phyloP scores from a whole-genome alignment of 2,888 invertebrate species.

The Chrysomela aeneicollis region DNA sequence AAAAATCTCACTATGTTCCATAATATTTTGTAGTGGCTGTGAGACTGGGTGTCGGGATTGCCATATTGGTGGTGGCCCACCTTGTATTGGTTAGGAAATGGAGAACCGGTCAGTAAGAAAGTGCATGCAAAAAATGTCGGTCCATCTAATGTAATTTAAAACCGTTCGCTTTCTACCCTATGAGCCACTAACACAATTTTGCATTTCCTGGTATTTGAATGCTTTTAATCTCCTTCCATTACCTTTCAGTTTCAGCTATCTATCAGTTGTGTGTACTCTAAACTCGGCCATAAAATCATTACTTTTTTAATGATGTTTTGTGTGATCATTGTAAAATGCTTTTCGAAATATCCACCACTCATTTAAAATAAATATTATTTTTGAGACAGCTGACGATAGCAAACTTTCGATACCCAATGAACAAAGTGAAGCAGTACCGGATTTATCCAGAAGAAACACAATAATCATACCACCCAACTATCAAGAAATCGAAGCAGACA shows the following conservation, averaged over 20 bases:
- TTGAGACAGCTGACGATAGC: conserved; percentile 38
- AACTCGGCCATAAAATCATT: neutral
- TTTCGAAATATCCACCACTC: neutral
- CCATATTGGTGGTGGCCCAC: conserved; percentile 84
- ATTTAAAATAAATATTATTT: conserved; percentile 19
- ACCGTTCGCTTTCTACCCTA: conserved; percentile 28
- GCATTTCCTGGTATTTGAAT: conserved; percentile 59
- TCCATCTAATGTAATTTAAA: conserved; percentile 18
- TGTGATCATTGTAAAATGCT: neutral
- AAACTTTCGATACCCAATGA: conserved; percentile 29
- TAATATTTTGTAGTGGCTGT: conserved; percentile 82
- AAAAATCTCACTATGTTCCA: conserved; percentile 46
- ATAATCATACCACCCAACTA: conserved; percentile 60
- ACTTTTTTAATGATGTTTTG: conserved; percentile 1
- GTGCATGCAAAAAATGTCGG: conserved; percentile 45
- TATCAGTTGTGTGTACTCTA: conserved; percentile 29
- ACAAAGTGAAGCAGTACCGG: conserved; percentile 46
- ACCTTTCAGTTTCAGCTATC: conserved; percentile 6
- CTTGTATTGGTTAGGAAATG: conserved; percentile 83
- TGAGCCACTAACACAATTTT: conserved; percentile 54
- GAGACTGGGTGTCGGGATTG: conserved; percentile 86
- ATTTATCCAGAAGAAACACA: conserved; percentile 62
- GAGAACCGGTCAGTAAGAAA: conserved; percentile 73
- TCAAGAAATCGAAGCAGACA: conserved; percentile 55
- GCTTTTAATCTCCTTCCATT: no score